Evolutionary conservation across 2,113 vertebrate genomes (phyloP).

Genomic region (Eira barbara): DNA sequence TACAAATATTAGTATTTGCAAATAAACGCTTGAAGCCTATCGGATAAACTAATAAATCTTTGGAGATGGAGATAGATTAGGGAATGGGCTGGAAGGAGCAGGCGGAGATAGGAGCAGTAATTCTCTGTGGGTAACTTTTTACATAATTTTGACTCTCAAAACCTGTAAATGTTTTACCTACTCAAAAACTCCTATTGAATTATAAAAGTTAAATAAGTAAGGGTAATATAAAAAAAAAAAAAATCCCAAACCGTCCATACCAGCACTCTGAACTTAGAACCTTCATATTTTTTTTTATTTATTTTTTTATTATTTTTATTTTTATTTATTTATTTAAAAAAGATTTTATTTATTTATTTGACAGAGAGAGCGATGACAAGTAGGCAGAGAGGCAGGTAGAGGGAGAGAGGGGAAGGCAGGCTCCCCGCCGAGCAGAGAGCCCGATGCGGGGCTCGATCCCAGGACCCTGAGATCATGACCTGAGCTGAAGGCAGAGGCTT

Average conservation of each 20-base stretch:
- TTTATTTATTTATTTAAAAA: too few species aligned
- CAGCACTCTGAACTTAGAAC: not conserved
- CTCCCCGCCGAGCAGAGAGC: too few species aligned
- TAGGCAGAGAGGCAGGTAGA: too few species aligned
- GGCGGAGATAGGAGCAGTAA: not conserved
- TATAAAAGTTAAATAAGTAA: not conserved
- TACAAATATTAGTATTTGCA: not conserved
- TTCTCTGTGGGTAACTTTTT: not conserved
- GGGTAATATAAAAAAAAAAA: not conserved
- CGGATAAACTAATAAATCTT: not conserved
- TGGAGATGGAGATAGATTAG: not conserved
- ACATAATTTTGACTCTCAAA: not conserved
- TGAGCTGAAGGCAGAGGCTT: too few species aligned
- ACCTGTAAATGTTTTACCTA: not conserved
- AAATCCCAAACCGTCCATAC: not conserved
- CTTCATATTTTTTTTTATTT: too few species aligned
- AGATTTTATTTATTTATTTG: too few species aligned
- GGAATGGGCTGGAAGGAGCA: not conserved
- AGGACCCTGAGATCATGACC: too few species aligned
- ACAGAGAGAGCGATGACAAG: too few species aligned
- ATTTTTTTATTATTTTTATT: too few species aligned
- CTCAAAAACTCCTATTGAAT: not conserved
- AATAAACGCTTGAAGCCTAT: not conserved
- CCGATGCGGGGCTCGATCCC: too few species aligned
- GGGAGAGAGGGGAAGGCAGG: too few species aligned